Percentiles rank a stretch among this genome's conserved stretches.
phyloP scores from a whole-genome alignment of 2,113 vertebrate genomes.

The Leucoraja erinaceus region DNA sequence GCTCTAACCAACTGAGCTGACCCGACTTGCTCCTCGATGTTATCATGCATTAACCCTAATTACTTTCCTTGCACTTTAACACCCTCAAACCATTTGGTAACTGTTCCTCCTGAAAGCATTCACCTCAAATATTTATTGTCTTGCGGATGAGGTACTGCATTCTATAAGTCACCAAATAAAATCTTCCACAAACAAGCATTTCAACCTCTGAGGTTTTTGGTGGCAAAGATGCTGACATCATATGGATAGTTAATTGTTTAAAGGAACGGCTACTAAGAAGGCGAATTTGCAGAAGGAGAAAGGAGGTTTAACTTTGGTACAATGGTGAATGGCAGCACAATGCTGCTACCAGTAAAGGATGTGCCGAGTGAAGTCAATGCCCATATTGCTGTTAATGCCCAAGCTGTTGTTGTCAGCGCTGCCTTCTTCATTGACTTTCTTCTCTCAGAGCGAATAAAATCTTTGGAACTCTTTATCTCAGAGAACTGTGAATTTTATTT shows the following conservation, averaged over 20 bases:
- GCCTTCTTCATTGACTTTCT: too few species aligned
- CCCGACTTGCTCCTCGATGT: background rate
- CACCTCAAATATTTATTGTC: background rate
- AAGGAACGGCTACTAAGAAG: background rate
- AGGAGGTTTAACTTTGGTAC: background rate
- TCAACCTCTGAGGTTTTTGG: background rate
- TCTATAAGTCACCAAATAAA: background rate
- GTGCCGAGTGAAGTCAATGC: background rate
- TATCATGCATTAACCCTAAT: background rate
- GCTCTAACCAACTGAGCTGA: too few species aligned
- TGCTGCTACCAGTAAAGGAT: background rate
- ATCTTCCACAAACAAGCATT: background rate
- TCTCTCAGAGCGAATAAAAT: too few species aligned
- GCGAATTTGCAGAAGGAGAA: background rate
- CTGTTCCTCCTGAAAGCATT: background rate
- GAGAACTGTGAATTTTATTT: too few species aligned
- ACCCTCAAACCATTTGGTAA: background rate
- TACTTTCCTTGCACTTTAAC: too few species aligned
- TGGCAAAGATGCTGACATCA: background rate
- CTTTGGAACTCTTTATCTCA: too few species aligned
- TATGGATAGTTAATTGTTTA: background rate
- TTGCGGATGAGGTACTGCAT: background rate
- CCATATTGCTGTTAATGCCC: too few species aligned
- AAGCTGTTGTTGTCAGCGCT: too few species aligned
- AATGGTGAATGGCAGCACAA: background rate